Percentiles rank a stretch among this genome's conserved stretches.
phyloP scores from a whole-genome alignment of 1,140 invertebrate genomes.

The Drosophila hydei region DNA sequence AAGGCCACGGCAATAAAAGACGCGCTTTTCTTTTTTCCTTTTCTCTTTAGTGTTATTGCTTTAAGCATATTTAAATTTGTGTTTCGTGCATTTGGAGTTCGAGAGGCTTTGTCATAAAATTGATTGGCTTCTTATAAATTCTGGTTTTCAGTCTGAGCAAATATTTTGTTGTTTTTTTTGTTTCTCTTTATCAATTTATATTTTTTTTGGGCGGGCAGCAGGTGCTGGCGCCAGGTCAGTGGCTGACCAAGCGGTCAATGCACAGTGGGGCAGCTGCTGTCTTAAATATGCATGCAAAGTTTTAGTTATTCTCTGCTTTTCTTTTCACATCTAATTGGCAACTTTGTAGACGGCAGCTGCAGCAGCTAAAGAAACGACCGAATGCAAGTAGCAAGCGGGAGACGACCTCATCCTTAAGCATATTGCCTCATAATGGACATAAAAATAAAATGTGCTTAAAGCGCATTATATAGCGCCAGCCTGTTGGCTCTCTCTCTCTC shows the following conservation, averaged over 20 bases:
- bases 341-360: slow-evolving; percentile 66
- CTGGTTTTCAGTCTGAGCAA: slow-evolving; percentile 1
- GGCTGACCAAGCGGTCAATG: slow-evolving; percentile 37
- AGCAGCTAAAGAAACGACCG: slow-evolving; percentile 16
- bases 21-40: slow-evolving; percentile 23
- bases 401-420: slow-evolving; percentile 25
- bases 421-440: slow-evolving; percentile 60
- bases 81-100: too few relatives aligned
- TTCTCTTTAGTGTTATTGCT: background rate
- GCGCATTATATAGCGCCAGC: slow-evolving; percentile 62
- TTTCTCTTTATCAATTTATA: too few relatives aligned
- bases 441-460: slow-evolving; percentile 77
- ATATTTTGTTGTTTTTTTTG: slow-evolving; percentile 1
- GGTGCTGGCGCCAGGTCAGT: slow-evolving; percentile 37
- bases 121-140: slow-evolving; percentile 37
- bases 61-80: slow-evolving; percentile 63
- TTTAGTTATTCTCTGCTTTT: background rate
- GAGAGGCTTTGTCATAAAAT: slow-evolving; percentile 47
- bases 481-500: slow-evolving; percentile 9
- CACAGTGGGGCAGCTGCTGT: slow-evolving; percentile 20
- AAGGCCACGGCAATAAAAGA: slow-evolving; percentile 55
- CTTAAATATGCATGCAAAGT: slow-evolving; percentile 36
- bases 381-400: slow-evolving; percentile 19
- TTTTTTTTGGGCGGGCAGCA: slow-evolving; percentile 7
- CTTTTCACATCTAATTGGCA: slow-evolving; percentile 63